These are phyloP conservation scores for Megaceryle torquata DNA, from an alignment of 2,113 vertebrate species.

Conservation along the genomic window DNA sequence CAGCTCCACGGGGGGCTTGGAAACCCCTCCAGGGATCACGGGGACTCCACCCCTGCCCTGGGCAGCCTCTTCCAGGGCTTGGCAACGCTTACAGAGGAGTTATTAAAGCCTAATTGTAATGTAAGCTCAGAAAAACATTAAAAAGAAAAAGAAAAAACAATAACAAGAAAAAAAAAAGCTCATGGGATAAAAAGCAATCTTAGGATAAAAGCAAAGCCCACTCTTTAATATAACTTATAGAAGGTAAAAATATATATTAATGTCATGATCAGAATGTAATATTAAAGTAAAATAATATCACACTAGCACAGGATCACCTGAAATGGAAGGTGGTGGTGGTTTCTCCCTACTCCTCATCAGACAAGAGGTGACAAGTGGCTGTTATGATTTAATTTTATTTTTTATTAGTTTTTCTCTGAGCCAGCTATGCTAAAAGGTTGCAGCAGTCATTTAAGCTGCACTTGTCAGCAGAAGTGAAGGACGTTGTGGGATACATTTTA, in stretches of 20 bases:
- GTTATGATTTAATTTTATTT: background rate
- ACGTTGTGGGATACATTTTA: constrained; percentile 5
- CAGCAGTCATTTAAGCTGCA: background rate
- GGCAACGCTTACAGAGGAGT: no score
- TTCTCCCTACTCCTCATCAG: background rate
- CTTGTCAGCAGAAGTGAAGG: constrained; percentile 58
- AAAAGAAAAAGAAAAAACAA: background rate
- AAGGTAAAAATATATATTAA: background rate
- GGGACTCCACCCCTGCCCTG: no score
- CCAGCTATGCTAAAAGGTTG: constrained; percentile 33
- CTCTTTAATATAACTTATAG: background rate
- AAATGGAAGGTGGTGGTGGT: no score
- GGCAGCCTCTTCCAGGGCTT: no score
- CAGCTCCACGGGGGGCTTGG: no score
- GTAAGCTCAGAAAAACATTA: background rate
- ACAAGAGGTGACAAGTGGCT: background rate
- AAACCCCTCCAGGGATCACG: no score
- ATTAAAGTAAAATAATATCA: background rate
- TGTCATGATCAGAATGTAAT: background rate
- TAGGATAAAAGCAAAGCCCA: background rate
- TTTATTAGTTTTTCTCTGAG: constrained; percentile 27
- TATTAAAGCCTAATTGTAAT: background rate
- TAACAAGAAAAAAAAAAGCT: background rate
- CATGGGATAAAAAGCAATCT: background rate
- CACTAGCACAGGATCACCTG: fast-evolving